These are phyloP conservation scores for Dasysyrphus albostriatus DNA, from an alignment of 2,888 invertebrate genomes.

Conservation along the genomic window DNA sequence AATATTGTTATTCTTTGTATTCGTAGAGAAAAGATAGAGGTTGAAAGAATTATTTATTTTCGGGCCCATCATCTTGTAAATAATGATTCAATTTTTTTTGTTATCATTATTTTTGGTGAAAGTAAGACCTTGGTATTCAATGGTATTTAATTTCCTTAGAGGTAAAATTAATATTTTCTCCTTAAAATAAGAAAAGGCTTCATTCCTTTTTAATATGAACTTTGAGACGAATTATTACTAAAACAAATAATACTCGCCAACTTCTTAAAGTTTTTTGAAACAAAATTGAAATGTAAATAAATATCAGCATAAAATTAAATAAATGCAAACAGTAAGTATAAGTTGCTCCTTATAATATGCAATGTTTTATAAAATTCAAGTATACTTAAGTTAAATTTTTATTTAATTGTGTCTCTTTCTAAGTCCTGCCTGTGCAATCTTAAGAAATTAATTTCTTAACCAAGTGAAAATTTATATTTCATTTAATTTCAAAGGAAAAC, in stretches of 20 bases:
- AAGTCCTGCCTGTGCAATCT: background rate
- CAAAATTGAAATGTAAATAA: no score
- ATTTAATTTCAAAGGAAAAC: slow-evolving; percentile 53
- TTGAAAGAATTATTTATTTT: background rate
- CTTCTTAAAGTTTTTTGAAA: no score
- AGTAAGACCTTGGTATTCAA: no score
- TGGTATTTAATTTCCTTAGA: no score
- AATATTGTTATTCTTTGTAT: slow-evolving; percentile 60
- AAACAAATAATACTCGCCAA: no score
- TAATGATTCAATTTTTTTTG: background rate
- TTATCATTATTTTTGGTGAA: background rate
- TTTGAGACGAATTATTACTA: no score
- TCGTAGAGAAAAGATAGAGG: background rate
- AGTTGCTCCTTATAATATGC: slow-evolving; percentile 58
- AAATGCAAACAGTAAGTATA: slow-evolving; percentile 42
- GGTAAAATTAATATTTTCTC: no score
- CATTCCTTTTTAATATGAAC: no score
- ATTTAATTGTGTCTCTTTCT: background rate
- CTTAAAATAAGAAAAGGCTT: no score
- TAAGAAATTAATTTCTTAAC: slow-evolving; percentile 55
- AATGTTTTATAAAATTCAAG: slow-evolving; percentile 34
- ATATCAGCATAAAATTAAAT: no score
- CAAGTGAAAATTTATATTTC: slow-evolving; percentile 63
- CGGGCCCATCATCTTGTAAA: background rate
- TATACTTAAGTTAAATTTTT: background rate